These are phyloP conservation scores for Aepyceros melampus DNA, from an alignment of 2,113 vertebrate species.

Conservation along the genomic window DNA sequence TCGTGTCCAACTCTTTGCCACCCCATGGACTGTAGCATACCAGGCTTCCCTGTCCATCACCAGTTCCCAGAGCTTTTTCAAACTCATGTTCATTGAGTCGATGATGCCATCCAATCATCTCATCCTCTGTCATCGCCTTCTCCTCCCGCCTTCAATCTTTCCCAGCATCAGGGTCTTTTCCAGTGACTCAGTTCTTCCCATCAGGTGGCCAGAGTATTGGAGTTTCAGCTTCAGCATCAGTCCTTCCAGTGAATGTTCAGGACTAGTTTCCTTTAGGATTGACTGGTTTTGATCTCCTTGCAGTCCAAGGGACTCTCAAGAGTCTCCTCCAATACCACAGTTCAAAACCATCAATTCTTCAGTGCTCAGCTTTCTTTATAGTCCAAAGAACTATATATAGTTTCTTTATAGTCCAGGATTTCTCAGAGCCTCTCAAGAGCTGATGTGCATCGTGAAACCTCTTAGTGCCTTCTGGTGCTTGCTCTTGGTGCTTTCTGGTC, in stretches of 20 bases:
- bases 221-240: background rate
- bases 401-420: background rate
- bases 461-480: background rate
- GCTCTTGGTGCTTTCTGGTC: background rate
- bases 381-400: background rate
- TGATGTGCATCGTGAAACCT: fast-evolving
- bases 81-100: background rate
- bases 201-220: background rate
- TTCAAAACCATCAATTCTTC: background rate
- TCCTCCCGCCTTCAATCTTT: background rate
- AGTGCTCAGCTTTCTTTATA: background rate
- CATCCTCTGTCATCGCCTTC: background rate
- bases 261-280: background rate
- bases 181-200: background rate
- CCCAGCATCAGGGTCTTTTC: background rate
- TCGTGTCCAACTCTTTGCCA: background rate
- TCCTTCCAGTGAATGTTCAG: background rate
- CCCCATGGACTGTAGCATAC: background rate
- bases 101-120: background rate
- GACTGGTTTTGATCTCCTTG: background rate
- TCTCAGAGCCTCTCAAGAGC: background rate
- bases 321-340: background rate
- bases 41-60: background rate
- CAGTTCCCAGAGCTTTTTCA: background rate
- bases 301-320: background rate